Evolutionary conservation across 2,113 vertebrate species (phyloP), one percentile per base, ranked within the genome.

Genomic region (Cinclus cinclus): DNA sequence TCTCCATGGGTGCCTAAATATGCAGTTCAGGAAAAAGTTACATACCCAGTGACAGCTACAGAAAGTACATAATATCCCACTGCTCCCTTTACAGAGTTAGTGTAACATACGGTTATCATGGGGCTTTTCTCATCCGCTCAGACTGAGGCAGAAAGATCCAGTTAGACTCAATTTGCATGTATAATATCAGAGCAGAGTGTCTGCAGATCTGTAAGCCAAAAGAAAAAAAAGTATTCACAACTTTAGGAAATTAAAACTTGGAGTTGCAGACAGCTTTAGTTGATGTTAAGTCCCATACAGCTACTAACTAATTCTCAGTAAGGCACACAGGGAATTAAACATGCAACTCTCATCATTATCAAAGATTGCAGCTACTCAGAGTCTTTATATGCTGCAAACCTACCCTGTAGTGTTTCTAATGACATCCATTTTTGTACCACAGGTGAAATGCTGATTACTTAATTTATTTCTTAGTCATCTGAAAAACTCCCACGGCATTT

Each of bases 61-160:
- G 68, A 67, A 90, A 87, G 67, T 64, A 82, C 82, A 76, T 69
- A 95, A 42, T 88, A 89, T 94, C 89, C 75, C 90, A 46, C 4
- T 65, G 44, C 91, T 95, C 87, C 89, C 87, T 70, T 82, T 77
- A 62, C 49, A 74, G 87, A 93, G 67, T 22, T 50, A 63, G 59
- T 46, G 17, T 65, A 97, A 87, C 93, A 97, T 95, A 97, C 90
- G 94, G 93, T 82, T 95, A 95, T 77, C 24, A 13, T 77, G 59
- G 82, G 82, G 95, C 92, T 96, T 93, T 87, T 92, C 96, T 97
- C 95, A 91, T 95, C 90, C 90, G 75, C 90, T 91, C 90, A 91
- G 85, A n/a, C 62, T 94, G 93, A 94, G 7, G 58, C 82, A 95
- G 65, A 94, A 87, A 88, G 87, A 93, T 86, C 70, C 90, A 93